phyloP scores from a whole-genome alignment of 2,113 vertebrate genomes.

The Hemichromis elongatus region DNA sequence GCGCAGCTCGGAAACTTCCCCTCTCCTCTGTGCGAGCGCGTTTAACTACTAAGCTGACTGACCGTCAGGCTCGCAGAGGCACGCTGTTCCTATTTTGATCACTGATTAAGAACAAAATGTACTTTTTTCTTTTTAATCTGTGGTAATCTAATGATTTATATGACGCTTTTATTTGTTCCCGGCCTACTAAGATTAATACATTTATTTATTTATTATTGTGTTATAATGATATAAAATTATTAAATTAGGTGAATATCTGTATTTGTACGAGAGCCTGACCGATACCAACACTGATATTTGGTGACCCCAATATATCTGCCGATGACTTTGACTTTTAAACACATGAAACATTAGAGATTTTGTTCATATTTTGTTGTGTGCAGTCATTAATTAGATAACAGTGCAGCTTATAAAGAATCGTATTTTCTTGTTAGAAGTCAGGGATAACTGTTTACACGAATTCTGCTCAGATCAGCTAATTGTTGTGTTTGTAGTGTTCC shows the following conservation, averaged over 20 bases:
- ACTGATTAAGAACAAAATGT: background rate
- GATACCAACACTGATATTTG: background rate
- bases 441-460: background rate
- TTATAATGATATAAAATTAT: background rate
- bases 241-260: background rate
- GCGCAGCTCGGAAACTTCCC: background rate
- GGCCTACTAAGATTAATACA: background rate
- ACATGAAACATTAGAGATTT: background rate
- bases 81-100: background rate
- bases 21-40: accelerated
- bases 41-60: background rate
- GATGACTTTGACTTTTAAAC: background rate
- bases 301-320: no score
- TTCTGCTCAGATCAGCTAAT: background rate
- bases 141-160: background rate
- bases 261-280: background rate
- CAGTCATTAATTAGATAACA: background rate
- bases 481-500: background rate
- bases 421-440: background rate
- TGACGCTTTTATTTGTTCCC: background rate
- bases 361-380: background rate
- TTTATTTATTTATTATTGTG: background rate
- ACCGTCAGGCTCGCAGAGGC: no score
- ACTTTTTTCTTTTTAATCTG: background rate
- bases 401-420: background rate